Conservation (phyloP, 2,113 vertebrate genomes). For the Lasiurus cinereus region DNA sequence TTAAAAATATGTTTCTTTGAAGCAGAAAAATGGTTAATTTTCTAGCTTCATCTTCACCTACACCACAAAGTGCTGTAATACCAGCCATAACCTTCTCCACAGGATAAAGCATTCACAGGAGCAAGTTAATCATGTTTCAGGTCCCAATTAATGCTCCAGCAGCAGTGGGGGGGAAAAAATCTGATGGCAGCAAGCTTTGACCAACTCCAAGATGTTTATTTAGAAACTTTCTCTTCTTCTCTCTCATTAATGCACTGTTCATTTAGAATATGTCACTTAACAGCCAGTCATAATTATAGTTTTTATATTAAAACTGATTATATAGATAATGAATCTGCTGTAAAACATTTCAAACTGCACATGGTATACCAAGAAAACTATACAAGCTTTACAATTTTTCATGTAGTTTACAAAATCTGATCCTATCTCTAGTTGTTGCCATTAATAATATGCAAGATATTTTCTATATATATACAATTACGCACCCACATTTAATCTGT, state of each 20-base stretch:
- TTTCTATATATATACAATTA: neutral
- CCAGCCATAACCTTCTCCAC: neutral
- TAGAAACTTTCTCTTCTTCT: neutral
- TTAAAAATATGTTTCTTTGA: neutral
- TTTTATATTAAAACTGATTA: neutral
- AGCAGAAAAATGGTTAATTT: neutral
- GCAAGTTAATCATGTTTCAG: neutral
- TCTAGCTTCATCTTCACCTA: neutral
- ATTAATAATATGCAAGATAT: neutral
- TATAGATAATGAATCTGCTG: neutral
- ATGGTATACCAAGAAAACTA: neutral
- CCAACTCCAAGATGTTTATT: neutral
- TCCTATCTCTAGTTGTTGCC: neutral
- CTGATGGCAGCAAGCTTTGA: neutral
- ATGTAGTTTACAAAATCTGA: neutral
- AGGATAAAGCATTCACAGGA: neutral
- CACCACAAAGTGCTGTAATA: neutral
- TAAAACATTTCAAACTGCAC: neutral
- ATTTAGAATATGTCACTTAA: constrained; percentile 6
- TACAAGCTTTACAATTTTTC: neutral
- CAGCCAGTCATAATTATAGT: neutral
- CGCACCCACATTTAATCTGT: neutral
- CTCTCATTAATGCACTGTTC: neutral
- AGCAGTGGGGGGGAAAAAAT: neutral
- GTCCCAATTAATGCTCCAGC: constrained; percentile 6